Percentiles rank a stretch among this genome's conserved stretches.
phyloP scores from a whole-genome alignment of 2,797 vertebrate species.

The Esox masquinongy region DNA sequence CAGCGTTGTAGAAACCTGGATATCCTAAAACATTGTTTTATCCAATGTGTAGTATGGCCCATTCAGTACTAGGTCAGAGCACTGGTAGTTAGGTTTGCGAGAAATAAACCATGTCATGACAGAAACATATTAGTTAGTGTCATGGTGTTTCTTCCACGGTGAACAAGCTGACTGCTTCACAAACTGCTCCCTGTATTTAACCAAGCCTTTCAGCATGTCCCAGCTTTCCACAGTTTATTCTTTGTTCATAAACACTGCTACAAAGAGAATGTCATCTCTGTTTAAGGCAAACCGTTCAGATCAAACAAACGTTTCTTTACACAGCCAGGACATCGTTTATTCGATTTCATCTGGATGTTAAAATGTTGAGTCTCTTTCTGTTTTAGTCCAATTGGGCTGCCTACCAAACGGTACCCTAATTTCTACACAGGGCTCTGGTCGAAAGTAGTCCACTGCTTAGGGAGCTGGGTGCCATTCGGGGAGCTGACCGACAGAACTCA shows the following conservation, averaged over 20 bases:
- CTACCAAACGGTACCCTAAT: not conserved
- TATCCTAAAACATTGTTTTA: not conserved
- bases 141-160: not conserved
- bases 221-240: slow-evolving; percentile 54
- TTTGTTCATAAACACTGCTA: slow-evolving; percentile 55
- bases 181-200: slow-evolving; percentile 48
- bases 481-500: slow-evolving; percentile 19
- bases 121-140: not conserved
- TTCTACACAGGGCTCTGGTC: not conserved
- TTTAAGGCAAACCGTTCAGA: slow-evolving; percentile 50
- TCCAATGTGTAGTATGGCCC: not conserved
- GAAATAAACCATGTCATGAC: not conserved
- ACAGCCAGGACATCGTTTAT: slow-evolving; percentile 35
- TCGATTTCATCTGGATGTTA: slow-evolving; percentile 48
- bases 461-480: not conserved
- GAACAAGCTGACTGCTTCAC: slow-evolving; percentile 53
- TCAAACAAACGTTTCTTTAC: slow-evolving; percentile 43
- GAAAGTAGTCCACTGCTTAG: not conserved
- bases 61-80: not conserved
- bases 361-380: slow-evolving; percentile 25
- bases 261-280: slow-evolving; percentile 60
- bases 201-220: slow-evolving; percentile 26
- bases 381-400: slow-evolving; percentile 16
- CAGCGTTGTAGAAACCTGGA: not conserved
- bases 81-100: not conserved